phyloP scores from a whole-genome alignment of 2,113 vertebrate species.

The Thalassarche chlororhynchos region DNA sequence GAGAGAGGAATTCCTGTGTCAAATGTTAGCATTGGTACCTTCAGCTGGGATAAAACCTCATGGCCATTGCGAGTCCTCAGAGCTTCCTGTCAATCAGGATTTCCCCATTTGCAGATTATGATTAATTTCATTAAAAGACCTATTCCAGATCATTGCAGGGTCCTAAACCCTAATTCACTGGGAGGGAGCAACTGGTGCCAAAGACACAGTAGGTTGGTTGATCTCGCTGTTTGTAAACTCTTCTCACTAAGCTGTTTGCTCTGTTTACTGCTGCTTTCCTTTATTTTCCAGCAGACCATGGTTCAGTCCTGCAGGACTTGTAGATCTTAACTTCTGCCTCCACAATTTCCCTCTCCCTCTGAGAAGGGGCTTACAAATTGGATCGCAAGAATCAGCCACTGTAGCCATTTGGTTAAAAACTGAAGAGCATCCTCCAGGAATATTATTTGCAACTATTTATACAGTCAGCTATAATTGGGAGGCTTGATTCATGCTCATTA shows the following conservation, averaged over 20 bases:
- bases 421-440: background rate
- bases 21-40: background rate
- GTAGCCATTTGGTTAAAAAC: background rate
- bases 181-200: background rate
- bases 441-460: background rate
- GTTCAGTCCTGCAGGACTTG: background rate
- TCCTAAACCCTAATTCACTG: background rate
- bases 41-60: background rate
- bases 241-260: background rate
- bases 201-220: rapidly evolving
- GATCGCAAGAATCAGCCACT: background rate
- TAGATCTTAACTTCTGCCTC: background rate
- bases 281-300: background rate
- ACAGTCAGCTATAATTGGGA: background rate
- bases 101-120: background rate
- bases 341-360: background rate
- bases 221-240: background rate
- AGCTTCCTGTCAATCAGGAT: background rate
- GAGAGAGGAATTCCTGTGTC: background rate
- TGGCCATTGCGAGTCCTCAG: background rate
- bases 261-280: background rate
- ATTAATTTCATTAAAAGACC: background rate
- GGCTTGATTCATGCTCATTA: background rate
- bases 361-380: background rate
- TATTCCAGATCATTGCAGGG: background rate